Conservation (phyloP, 2,888 invertebrate genomes). For the Melieria crassipennis region DNA sequence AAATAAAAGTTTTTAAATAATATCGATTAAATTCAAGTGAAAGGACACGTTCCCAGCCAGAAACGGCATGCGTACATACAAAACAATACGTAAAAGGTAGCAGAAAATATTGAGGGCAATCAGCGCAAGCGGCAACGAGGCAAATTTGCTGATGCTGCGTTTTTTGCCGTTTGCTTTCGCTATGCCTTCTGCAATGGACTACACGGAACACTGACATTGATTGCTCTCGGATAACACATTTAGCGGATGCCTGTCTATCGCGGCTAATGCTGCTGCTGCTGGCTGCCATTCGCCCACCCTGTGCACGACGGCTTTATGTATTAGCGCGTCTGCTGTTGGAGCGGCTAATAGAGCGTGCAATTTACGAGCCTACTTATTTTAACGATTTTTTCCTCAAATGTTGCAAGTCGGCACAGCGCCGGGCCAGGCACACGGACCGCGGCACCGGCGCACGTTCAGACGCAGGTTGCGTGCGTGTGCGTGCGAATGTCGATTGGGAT, state of each 20-base stretch:
- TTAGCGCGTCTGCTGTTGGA: background rate
- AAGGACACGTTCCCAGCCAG: too few species aligned
- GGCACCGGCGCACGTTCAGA: background rate
- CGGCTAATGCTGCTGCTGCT: too few species aligned
- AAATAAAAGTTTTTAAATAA: constrained; percentile 13
- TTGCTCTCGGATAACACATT: constrained; percentile 30
- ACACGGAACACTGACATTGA: constrained; percentile 21
- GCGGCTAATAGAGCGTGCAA: constrained; percentile 47
- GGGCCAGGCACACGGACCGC: too few species aligned
- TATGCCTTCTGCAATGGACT: too few species aligned
- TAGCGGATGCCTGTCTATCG: too few species aligned
- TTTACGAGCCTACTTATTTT: constrained; percentile 46
- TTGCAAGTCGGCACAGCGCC: constrained; percentile 9
- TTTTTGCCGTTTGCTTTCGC: too few species aligned
- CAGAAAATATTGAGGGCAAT: too few species aligned
- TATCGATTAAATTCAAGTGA: background rate
- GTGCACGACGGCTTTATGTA: background rate
- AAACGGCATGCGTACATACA: too few species aligned
- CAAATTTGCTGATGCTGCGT: too few species aligned
- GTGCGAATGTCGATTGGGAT: constrained; percentile 33
- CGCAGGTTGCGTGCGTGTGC: constrained; percentile 10
- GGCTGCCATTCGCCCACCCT: too few species aligned
- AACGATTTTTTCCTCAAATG: constrained; percentile 34
- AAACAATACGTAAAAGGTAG: too few species aligned
- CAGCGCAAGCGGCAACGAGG: too few species aligned